Evolutionary conservation across 2,797 vertebrate genomes (phyloP).

Genomic region (Silurus aristotelis): DNA sequence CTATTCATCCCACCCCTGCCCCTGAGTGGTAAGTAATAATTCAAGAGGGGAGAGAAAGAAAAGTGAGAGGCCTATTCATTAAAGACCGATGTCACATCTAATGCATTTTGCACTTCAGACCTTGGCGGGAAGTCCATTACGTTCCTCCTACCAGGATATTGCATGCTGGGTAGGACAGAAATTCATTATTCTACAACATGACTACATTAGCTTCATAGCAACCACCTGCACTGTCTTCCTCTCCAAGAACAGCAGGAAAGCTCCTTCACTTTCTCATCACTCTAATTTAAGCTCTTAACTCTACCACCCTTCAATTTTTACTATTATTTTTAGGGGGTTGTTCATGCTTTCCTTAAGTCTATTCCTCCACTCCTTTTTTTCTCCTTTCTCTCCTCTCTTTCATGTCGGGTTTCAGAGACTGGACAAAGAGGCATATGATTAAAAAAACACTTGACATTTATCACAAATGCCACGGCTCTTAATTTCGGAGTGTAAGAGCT

Average conservation of each 20-base stretch:
- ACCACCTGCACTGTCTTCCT: slow-evolving; percentile 35
- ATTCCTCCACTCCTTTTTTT: background rate
- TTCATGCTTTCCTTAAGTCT: slow-evolving; percentile 2
- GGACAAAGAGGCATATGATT: slow-evolving; percentile 43
- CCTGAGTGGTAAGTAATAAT: slow-evolving; percentile 38
- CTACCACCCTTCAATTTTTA: slow-evolving; percentile 1
- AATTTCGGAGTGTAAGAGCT: slow-evolving; percentile 41
- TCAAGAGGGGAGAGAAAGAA: background rate
- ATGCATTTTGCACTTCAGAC: slow-evolving; percentile 47
- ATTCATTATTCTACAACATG: slow-evolving; percentile 46
- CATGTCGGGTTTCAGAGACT: slow-evolving; percentile 39
- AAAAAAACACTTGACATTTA: slow-evolving; percentile 54
- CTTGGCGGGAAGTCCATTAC: slow-evolving; percentile 40
- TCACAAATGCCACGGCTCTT: slow-evolving; percentile 51
- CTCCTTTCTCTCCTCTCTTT: slow-evolving; percentile 1
- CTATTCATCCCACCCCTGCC: background rate
- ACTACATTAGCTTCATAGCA: slow-evolving; percentile 46
- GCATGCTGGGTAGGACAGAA: slow-evolving; percentile 38
- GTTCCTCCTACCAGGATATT: slow-evolving; percentile 37
- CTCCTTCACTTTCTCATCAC: slow-evolving; percentile 34
- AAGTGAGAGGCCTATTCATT: slow-evolving; percentile 39
- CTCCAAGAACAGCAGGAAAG: slow-evolving; percentile 33
- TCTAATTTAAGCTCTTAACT: slow-evolving; percentile 36
- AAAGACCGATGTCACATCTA: slow-evolving; percentile 35
- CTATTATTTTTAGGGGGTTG: background rate